Percentiles rank a stretch among this genome's conserved stretches.
Conservation (phyloP, 1,140 invertebrate genomes). For the Psix sp. region DNA sequence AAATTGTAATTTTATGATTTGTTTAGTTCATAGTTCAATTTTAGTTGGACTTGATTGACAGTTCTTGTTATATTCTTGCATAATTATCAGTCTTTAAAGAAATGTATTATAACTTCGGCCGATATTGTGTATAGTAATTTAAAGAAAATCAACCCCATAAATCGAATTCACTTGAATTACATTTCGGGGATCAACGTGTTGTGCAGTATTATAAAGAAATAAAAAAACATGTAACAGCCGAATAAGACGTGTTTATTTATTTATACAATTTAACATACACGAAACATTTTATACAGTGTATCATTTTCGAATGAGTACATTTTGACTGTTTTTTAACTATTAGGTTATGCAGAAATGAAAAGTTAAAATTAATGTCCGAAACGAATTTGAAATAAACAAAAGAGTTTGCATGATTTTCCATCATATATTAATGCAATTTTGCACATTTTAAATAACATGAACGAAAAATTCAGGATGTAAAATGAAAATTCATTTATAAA, state of each 20-base stretch:
- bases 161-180: not conserved
- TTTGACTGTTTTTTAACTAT: too few relatives aligned
- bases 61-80: conserved; percentile 27
- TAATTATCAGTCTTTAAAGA: conserved; percentile 59
- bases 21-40: conserved; percentile 43
- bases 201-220: conserved; percentile 73
- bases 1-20: conserved; percentile 20
- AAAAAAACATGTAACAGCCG: conserved; percentile 59
- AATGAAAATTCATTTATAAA: too few relatives aligned
- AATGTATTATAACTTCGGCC: conserved; percentile 66
- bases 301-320: too few relatives aligned
- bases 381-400: too few relatives aligned
- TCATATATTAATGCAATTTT: too few relatives aligned
- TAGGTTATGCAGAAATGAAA: too few relatives aligned
- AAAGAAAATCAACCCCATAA: conserved; percentile 58
- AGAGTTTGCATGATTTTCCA: too few relatives aligned
- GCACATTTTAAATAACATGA: too few relatives aligned
- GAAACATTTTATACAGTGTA: too few relatives aligned
- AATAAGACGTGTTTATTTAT: not conserved
- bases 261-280: too few relatives aligned
- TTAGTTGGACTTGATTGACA: conserved; percentile 18
- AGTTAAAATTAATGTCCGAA: too few relatives aligned
- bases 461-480: too few relatives aligned
- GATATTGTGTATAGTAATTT: conserved; percentile 67
- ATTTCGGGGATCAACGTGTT: conserved; percentile 60